These are phyloP conservation scores for Sturmia bella DNA, from an alignment of 2,888 invertebrate genomes.

Conservation along the genomic window DNA sequence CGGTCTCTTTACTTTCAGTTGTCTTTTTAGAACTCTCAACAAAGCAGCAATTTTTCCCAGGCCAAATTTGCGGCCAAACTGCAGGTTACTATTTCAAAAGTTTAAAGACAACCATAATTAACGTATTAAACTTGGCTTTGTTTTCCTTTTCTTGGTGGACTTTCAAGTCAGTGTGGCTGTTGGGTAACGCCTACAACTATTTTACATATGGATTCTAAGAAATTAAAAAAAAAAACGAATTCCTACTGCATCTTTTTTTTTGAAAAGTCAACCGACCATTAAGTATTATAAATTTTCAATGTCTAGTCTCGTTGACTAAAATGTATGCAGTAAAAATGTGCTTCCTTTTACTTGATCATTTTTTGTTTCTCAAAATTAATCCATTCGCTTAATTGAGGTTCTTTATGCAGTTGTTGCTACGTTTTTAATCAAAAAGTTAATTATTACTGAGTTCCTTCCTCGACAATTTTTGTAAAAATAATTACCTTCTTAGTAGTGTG, in stretches of 20 bases:
- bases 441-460: too few species aligned
- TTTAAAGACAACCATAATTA: constrained; percentile 13
- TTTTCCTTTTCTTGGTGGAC: background rate
- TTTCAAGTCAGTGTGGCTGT: background rate
- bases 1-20: constrained; percentile 24
- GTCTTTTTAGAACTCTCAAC: background rate
- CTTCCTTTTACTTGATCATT: background rate
- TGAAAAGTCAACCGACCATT: constrained; percentile 41
- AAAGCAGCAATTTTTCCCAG: constrained; percentile 47
- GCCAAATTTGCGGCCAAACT: constrained; percentile 43
- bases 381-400: constrained; percentile 45
- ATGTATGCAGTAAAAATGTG: background rate
- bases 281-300: background rate
- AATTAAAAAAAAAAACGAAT: constrained; percentile 13
- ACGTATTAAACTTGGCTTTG: background rate
- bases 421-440: background rate
- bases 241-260: background rate
- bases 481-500: too few species aligned
- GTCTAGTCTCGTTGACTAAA: background rate
- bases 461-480: too few species aligned
- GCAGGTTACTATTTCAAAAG: background rate
- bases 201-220: constrained; percentile 54
- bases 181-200: constrained; percentile 55
- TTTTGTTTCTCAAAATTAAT: constrained; percentile 16
- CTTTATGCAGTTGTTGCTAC: constrained; percentile 18